These are phyloP conservation scores for Erebia ligea DNA, from an alignment of 2,888 invertebrate genomes.

Conservation along the genomic window DNA sequence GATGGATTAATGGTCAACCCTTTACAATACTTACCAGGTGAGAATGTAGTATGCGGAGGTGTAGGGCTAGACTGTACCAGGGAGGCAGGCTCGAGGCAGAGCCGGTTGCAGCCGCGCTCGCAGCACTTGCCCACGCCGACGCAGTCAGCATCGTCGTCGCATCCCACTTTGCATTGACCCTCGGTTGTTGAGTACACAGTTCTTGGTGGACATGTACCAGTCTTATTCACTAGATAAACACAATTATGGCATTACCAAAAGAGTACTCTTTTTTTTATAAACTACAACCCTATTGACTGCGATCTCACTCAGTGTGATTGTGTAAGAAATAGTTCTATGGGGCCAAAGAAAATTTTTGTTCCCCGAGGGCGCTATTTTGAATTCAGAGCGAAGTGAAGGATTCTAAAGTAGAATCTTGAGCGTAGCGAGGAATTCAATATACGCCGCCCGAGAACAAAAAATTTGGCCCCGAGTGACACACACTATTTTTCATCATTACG, in stretches of 20 bases:
- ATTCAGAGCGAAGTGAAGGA: no score
- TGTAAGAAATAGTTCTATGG: no score
- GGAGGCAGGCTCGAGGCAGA: conserved; percentile 80
- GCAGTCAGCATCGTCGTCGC: conserved; percentile 92
- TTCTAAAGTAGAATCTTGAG: no score
- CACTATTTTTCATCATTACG: no score
- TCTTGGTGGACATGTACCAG: conserved; percentile 58
- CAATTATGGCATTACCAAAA: not conserved
- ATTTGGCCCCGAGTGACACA: no score
- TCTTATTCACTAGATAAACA: conserved; percentile 84
- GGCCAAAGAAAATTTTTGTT: no score
- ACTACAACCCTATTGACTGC: no score
- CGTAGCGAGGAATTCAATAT: no score
- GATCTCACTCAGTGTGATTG: no score
- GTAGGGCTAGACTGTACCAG: conserved; percentile 33
- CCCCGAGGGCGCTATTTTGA: no score
- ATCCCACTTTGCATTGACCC: conserved; percentile 86
- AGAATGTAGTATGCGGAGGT: conserved; percentile 44
- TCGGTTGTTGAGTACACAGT: conserved; percentile 72
- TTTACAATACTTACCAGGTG: conserved; percentile 49
- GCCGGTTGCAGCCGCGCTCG: conserved; percentile 88
- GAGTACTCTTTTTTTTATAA: no score
- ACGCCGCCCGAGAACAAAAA: no score
- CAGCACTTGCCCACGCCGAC: conserved; percentile 92
- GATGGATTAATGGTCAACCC: not conserved